Evolutionary conservation across 2,888 invertebrate genomes (phyloP), one percentile per base, ranked within the genome.

Genomic region (Acheta domesticus): DNA sequence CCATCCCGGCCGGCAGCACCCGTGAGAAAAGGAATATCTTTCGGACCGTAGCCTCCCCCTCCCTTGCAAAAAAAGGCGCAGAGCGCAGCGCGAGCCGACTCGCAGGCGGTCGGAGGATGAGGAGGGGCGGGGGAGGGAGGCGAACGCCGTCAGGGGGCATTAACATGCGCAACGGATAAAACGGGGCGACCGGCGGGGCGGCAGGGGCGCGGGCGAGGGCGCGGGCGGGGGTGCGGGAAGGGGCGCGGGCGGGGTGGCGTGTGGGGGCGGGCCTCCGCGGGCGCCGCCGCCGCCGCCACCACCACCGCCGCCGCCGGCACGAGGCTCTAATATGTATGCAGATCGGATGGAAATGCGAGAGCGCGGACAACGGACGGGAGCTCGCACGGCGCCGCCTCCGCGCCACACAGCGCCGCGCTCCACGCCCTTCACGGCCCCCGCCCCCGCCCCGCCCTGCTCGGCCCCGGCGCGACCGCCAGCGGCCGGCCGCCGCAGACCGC

Each of bases 251-350:
- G 23, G 16, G 16, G 62, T 4, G 62, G 62, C 62, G n/a, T 62
- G 16, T n/a, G 62, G 14, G 16, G 62, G 1, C 62, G 62, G 62
- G 16, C 16, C 62, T 62, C 14, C 62, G 62, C 62, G 16, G 62
- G 62, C n/a, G 62, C 16, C 62, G 5, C 16, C 62, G 62, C 16
- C 62, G n/a, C 62, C 62, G 14, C n/a, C 62, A 2, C 62, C 14
- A 4, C 12, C 62, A 5, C 62, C 12, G 14, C 14, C 14, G 19
- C 62, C 14, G 62, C 12, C 62, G 19, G 75, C 75, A 75, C 79
- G 75, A 76, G 62, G 76, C 79, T 49, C 79, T 79, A 79, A 79
- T 79, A 79, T 79, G 76, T 76, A 79, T 79, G 79, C 79, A 79
- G 79, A 79, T 79, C 75, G 79, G 76, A 79, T 79, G 79, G 79